Evolutionary conservation across 2,888 invertebrate genomes (phyloP), one percentile per base, ranked within the genome.

Genomic region (Eupeodes luniger): DNA sequence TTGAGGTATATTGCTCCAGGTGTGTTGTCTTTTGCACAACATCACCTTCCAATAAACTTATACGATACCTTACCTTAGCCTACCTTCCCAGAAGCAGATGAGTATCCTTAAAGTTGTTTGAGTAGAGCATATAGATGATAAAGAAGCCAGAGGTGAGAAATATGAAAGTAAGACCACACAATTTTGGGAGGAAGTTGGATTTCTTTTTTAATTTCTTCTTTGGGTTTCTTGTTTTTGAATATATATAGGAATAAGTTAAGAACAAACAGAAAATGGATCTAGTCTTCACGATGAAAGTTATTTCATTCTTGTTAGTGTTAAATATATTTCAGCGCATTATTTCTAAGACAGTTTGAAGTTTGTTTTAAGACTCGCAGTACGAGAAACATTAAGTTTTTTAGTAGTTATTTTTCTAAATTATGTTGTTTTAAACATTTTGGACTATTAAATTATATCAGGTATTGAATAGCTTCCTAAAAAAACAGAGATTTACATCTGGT

Each of bases 1-100:
- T 67, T 72, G 40, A 74, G 47, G 51, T 69, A 79, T 55, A 79
- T 55, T 80, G 84, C 62, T 84, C 79, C 84, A 80, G 75, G 84
- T 84, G 55, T 69, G 69, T 36, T 79, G 69, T 76, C 74, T 81
- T 59, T 59, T 74, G 75, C 81, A 69, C 27, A 67, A 44, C 74
- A 53, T 75, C 57, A 59, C 72, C 72, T 69, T 66, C 74, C 75
- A 80, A 84, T 79, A 55, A 84, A 79, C 78, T 74, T 59, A 19
- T 40, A 40, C 27, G 10, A 40, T 9, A 9, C 5, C 27, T 27
- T 27, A 27, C 27, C 27, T 27, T 27, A 27, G 27, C 27, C 2
- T 27, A 27, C 27, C 40, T 7, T 40, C 40, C 5, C 6, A 40
- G 40, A 1, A 40, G 40, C 40, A 9, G 40, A 9, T 9, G 40